phyloP scores from a whole-genome alignment of 2,888 invertebrate species.

The Bembecia ichneumoniformis region DNA sequence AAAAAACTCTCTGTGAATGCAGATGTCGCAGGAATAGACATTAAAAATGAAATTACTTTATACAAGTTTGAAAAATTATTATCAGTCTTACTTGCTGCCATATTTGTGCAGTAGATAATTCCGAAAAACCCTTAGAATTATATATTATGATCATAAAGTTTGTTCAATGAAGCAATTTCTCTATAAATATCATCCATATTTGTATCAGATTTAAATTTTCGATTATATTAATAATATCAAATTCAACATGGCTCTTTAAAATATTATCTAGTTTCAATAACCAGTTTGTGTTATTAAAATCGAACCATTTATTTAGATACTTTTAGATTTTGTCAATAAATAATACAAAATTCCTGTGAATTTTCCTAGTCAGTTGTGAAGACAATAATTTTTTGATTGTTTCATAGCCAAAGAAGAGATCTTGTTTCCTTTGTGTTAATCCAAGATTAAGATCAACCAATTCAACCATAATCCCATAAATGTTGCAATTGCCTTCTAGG shows the following conservation, averaged over 20 bases:
- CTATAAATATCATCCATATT: conserved; percentile 8
- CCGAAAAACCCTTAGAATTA: neutral
- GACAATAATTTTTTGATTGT: conserved; percentile 6
- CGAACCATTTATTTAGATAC: conserved; percentile 7
- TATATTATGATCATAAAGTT: neutral
- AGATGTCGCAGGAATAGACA: no score
- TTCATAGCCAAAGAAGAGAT: conserved; percentile 11
- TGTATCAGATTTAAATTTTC: conserved; percentile 4
- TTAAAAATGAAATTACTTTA: no score
- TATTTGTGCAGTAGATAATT: neutral
- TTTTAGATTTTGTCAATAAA: conserved; percentile 8
- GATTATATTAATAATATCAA: conserved; percentile 6
- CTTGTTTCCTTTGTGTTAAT: conserved; percentile 10
- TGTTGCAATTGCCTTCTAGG: conserved; percentile 4
- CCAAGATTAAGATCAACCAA: conserved; percentile 6
- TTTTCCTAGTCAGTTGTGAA: no score
- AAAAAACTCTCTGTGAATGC: neutral
- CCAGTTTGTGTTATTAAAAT: conserved; percentile 8
- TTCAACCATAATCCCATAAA: conserved; percentile 9
- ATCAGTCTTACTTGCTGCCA: neutral
- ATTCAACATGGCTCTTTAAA: conserved; percentile 7
- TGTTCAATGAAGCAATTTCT: conserved; percentile 3
- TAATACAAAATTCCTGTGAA: conserved; percentile 6
- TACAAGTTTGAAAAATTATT: no score
- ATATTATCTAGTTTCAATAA: conserved; percentile 6